These are phyloP conservation scores for Xestia c-nigrum DNA, from an alignment of 2,888 invertebrate species.

Conservation along the genomic window DNA sequence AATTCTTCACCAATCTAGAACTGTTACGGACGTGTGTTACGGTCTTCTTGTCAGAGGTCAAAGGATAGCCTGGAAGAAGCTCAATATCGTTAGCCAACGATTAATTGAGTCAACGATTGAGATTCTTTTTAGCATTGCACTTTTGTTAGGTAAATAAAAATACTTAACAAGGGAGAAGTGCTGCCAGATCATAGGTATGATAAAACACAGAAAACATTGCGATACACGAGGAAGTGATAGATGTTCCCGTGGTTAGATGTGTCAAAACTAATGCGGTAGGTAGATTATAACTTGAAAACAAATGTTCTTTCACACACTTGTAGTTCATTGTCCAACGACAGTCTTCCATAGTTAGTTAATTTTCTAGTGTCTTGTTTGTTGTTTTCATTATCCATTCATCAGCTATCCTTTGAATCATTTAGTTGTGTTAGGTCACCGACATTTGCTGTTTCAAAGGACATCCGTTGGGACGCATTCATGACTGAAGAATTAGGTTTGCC, in stretches of 20 bases:
- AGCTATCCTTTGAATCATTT: background rate
- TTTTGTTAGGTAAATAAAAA: background rate
- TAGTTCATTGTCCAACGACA: background rate
- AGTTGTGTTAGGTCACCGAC: background rate
- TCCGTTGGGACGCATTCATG: background rate
- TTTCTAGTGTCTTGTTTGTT: too few relatives aligned
- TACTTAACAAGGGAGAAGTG: background rate
- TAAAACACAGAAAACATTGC: background rate
- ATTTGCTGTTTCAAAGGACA: background rate
- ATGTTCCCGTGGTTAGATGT: background rate
- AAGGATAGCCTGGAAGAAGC: background rate
- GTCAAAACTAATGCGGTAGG: background rate
- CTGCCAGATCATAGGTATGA: constrained; percentile 1
- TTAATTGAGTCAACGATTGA: background rate
- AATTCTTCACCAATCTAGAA: background rate
- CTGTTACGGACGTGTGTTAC: background rate
- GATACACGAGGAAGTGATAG: background rate
- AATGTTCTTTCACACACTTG: background rate
- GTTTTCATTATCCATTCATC: background rate
- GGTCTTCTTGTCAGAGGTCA: background rate
- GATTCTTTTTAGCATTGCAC: background rate
- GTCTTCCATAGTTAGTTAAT: background rate
- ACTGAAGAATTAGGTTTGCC: background rate
- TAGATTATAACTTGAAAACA: background rate
- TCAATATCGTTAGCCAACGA: background rate